Base-by-base conservation (phyloP, 1,140 invertebrate genomes). In the Probaryconus sp. region DNA sequence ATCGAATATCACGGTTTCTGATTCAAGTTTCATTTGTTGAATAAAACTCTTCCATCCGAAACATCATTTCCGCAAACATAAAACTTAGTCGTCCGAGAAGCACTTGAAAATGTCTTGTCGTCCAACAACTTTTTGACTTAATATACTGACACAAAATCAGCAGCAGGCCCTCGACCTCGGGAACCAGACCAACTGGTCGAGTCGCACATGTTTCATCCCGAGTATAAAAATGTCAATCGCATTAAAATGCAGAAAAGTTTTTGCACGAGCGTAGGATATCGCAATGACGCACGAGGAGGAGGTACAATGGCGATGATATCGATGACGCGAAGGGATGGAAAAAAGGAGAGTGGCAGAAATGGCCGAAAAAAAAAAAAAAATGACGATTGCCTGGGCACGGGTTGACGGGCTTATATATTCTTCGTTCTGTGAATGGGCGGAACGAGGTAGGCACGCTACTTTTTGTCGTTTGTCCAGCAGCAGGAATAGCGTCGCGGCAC, bases 391-490 rank as follows among this genome's bases (percentile, higher is more conserved):
- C 30, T 40, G 35, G 35, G 2, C 7, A 26, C 10, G n/a, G 37
- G 11, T 38, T 42, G 51, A 47, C 63, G 14, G 26, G 63, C 24
- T 71, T 65, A 60, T 58, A 71, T 58, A 71, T 71, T 71, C 63
- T 71, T 76, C 13, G 61, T 61, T 55, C 37, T 70, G 64, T 42
- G 53, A 75, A 69, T 64, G 51, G 47, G 31, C 33, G 42, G 47
- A 63, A 60, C 61, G 56, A 48, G 45, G 64, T 61, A 55, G 56
- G 48, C 60, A 48, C 38, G 56, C 51, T 61, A 61, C 64, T 69
- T 75, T 75, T 75, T 71, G 47, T 40, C 65, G 67, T 14, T n/a
- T 76, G 73, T 76, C 73, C 73, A 47, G 73, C 48, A 16, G 30
- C 51, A 35, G 38, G 35, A 51, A 33, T 33, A 53, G 21, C 55